These are phyloP conservation scores for Corythaixoides concolor DNA, from an alignment of 2,113 vertebrate species.

Conservation along the genomic window DNA sequence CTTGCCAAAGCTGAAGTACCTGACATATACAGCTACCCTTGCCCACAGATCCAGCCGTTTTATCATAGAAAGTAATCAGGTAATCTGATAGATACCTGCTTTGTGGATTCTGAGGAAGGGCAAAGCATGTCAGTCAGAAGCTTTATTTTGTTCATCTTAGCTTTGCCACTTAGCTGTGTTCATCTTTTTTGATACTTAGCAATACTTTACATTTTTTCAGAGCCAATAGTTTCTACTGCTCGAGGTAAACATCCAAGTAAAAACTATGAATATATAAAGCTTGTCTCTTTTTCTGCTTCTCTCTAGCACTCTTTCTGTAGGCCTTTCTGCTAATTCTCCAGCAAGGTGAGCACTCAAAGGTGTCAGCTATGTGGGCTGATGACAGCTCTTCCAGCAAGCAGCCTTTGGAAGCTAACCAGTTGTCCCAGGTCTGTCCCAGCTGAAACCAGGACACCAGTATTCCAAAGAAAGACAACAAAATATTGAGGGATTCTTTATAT, in stretches of 20 bases:
- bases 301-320: not conserved
- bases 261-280: not conserved
- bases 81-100: not conserved
- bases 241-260: not conserved
- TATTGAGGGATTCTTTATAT: not conserved
- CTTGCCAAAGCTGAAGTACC: not conserved
- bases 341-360: not conserved
- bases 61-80: not conserved
- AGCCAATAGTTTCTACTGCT: not conserved
- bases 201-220: not conserved
- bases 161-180: not conserved
- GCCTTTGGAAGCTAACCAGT: conserved; percentile 11
- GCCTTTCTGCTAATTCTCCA: not conserved
- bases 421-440: no score
- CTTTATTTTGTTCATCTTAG: not conserved
- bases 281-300: not conserved
- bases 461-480: not conserved
- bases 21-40: not conserved
- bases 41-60: not conserved
- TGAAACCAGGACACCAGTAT: no score
- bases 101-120: not conserved
- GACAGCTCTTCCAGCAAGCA: not conserved
- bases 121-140: not conserved
- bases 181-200: not conserved
- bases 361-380: not conserved